Evolutionary conservation across 2,888 invertebrate species (phyloP), one percentile per base, ranked within the genome.

Genomic region (Lymantria dispar): DNA sequence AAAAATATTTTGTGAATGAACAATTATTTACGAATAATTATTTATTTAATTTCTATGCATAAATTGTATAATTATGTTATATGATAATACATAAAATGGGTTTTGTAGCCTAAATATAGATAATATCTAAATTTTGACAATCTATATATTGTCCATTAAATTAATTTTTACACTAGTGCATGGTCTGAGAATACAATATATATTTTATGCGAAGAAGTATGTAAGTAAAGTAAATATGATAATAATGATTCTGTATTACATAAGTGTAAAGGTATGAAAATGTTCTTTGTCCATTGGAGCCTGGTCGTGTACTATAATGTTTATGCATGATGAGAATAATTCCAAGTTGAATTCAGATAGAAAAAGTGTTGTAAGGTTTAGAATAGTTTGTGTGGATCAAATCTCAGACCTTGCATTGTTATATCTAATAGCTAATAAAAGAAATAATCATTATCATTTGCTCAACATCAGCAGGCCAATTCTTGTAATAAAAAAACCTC

Each of bases 1-100:
- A 60, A 61, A 54, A 14, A 50, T 33, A 56, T 61, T 46, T 29
- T 45, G 43, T 40, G 31, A 11, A 22, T 22, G 22, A 22, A 22
- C 5, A 22, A 22, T 22, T 12, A 37, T 43, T 15, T n/a, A n/a
- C n/a, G n/a, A n/a, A n/a, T n/a, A n/a, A n/a, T n/a, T n/a, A n/a
- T n/a, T n/a, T n/a, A n/a, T n/a, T 22, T 29, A 43, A 43, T 43
- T 30, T 33, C 7, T 11, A 31, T n/a, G 13, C 31, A 33, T 43
- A 43, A 31, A n/a, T 12, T 38, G 38, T 38, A 38, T n/a, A 13
- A 38, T 22, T 10, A 12, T 38, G 13, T 38, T n/a, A 5, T 22
- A 38, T 38, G n/a, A 38, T 38, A 38, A 8, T 40, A 40, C 1
- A 7, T 22, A 22, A n/a, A 22, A 22, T 22, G 22, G 22, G 22